Evolutionary conservation across 2,888 invertebrate species (phyloP), one percentile per base, ranked within the genome.

Genomic region (Lepas anatifera): DNA sequence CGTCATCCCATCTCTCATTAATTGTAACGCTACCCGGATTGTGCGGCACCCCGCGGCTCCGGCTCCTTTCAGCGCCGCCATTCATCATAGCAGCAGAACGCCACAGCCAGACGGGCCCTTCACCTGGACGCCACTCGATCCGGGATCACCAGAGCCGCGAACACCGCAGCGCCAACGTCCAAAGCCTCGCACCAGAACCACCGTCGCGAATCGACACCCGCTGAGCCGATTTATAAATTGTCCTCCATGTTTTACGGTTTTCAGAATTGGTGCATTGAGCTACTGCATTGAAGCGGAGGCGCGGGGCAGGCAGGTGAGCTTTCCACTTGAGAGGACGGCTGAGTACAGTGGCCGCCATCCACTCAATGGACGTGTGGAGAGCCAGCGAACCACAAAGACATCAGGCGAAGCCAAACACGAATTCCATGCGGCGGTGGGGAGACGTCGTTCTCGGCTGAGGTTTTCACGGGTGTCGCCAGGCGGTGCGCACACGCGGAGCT

Each of bases 181-280:
- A 35, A 58, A 58, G 35, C 35, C 58, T 18, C 10, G 11, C 22
- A 35, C 35, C 22, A 2, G 22, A 3, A 0, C 32, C 22, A 22
- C 8, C 22, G 11, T 22, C 58, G 58, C 58, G 58, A 58, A 58
- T 22, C 3, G 8, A 22, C 32, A 18, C 6, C 16, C 18, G 7
- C 8, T 22, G 32, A 22, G 22, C 58, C 35, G 58, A 58, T 58
- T 58, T 58, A 58, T 58, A 35, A 58, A 58, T 58, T 58, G 58
- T 58, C 58, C 22, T 35, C 35, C 58, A 58, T 58, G 58, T 58
- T 58, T 58, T 58, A 58, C 58, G 58, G 58, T 58, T 58, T 58
- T 58, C 58, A 58, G 58, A 22, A 35, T 32, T 22, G 58, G 58
- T 10, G 32, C 35, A 58, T 58, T 58, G 58, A 58, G 35, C n/a